Evolutionary conservation across 2,888 invertebrate genomes (phyloP).

Genomic region (Amphipyra berbera): DNA sequence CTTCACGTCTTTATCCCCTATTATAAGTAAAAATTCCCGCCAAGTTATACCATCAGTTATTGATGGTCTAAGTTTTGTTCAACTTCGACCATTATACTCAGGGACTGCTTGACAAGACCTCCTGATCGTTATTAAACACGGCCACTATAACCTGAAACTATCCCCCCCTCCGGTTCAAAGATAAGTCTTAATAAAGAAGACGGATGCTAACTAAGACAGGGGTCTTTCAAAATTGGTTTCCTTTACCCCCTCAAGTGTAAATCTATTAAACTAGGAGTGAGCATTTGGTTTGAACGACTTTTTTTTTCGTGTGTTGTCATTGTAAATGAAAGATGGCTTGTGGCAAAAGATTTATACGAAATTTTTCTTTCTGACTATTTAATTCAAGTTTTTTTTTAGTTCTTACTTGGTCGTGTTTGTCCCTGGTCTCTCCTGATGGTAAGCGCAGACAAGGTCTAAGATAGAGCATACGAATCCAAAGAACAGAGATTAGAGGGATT

Average conservation of each 20-base stretch:
- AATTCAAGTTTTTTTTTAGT: too few species aligned
- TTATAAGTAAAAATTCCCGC: constrained; percentile 50
- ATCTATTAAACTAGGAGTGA: constrained; percentile 72
- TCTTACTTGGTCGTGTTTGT: too few species aligned
- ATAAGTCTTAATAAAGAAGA: constrained; percentile 50
- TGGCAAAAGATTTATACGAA: constrained; percentile 24
- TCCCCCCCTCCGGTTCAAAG: constrained; percentile 35
- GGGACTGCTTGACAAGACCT: constrained; percentile 73
- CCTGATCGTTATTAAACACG: constrained; percentile 75
- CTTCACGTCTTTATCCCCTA: constrained; percentile 36
- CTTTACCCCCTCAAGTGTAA: constrained; percentile 63
- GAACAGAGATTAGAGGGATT: too few species aligned
- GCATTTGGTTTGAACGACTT: constrained; percentile 75
- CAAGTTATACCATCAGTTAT: constrained; percentile 78
- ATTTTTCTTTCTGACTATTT: constrained; percentile 19
- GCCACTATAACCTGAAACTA: constrained; percentile 69
- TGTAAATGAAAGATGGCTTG: constrained; percentile 57
- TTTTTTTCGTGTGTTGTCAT: constrained; percentile 67
- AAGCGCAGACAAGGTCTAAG: too few species aligned
- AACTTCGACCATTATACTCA: constrained; percentile 80
- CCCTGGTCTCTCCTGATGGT: too few species aligned
- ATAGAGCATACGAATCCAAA: too few species aligned
- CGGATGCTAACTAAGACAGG: constrained; percentile 30
- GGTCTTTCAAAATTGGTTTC: constrained; percentile 65
- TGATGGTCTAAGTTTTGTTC: constrained; percentile 77